Evolutionary conservation across 2,113 vertebrate species (phyloP).

Genomic region (Gymnobelideus leadbeateri): DNA sequence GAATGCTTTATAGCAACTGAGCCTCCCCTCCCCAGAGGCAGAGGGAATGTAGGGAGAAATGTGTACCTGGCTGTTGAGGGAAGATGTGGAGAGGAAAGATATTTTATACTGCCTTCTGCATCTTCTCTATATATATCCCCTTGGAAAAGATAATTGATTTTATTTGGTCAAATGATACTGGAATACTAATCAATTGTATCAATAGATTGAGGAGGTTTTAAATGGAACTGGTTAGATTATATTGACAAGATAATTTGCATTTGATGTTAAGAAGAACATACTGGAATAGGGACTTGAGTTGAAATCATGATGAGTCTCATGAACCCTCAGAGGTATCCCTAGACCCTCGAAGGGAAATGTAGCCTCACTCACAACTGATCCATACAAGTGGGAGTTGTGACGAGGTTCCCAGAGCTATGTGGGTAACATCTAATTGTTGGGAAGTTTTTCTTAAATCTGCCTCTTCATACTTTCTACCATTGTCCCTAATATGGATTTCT

Average conservation of each 20-base stretch:
- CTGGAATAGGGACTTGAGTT: background rate
- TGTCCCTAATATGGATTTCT: background rate
- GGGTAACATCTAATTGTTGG: background rate
- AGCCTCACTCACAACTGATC: background rate
- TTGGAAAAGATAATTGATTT: background rate
- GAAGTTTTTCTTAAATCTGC: background rate
- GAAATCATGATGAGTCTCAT: background rate
- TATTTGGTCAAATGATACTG: background rate
- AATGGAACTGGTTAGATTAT: background rate
- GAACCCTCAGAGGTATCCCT: too few relatives aligned
- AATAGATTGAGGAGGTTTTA: background rate
- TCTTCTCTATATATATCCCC: background rate
- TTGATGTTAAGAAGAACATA: background rate
- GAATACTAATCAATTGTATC: background rate
- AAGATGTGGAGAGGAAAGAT: background rate
- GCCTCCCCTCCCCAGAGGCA: background rate
- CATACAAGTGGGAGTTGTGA: background rate
- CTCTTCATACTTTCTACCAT: background rate
- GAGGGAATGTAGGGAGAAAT: background rate
- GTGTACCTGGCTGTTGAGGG: background rate
- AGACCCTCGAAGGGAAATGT: too few relatives aligned
- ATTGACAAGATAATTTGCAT: background rate
- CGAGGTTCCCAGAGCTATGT: background rate
- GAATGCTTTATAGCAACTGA: background rate
- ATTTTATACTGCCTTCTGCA: background rate